These are phyloP conservation scores for Metellina segmentata DNA, from an alignment of 2,888 invertebrate genomes.

Conservation along the genomic window DNA sequence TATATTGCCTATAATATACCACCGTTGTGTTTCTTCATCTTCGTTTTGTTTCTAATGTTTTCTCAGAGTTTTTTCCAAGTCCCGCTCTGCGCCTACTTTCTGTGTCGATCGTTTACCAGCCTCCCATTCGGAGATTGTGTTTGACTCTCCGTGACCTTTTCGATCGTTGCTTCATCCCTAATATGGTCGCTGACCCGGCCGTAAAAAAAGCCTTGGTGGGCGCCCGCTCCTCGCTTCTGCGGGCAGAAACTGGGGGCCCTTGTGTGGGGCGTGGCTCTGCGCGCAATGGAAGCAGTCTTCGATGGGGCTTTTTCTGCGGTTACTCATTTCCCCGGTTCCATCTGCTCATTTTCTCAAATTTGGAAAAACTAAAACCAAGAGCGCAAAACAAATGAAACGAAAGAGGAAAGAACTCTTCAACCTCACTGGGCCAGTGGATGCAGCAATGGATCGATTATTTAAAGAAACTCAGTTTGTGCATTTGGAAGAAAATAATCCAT, in stretches of 20 bases:
- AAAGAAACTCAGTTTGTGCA: too few relatives aligned
- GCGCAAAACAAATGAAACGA: too few relatives aligned
- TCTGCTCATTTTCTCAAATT: too few relatives aligned
- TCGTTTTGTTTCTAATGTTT: neutral
- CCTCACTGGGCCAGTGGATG: too few relatives aligned
- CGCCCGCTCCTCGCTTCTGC: conserved; percentile 3
- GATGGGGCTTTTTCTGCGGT: too few relatives aligned
- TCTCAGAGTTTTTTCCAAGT: neutral
- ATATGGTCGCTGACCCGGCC: conserved; percentile 68
- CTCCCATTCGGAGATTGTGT: neutral
- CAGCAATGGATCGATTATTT: too few relatives aligned
- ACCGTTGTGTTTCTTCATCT: neutral
- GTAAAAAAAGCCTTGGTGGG: neutral
- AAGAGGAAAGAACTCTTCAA: too few relatives aligned
- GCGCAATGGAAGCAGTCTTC: neutral
- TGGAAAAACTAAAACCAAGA: neutral
- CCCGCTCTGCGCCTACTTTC: neutral
- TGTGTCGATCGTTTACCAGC: neutral
- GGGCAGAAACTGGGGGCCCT: conserved; percentile 2
- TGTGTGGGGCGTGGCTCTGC: conserved; percentile 9
- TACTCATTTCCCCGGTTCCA: too few relatives aligned
- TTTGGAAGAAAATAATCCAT: too few relatives aligned
- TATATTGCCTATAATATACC: neutral
- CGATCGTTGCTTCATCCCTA: conserved; percentile 40
- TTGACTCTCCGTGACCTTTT: conserved; percentile 48